Evolutionary conservation across 2,797 vertebrate genomes (phyloP).

Genomic region (Choloepus didactylus): DNA sequence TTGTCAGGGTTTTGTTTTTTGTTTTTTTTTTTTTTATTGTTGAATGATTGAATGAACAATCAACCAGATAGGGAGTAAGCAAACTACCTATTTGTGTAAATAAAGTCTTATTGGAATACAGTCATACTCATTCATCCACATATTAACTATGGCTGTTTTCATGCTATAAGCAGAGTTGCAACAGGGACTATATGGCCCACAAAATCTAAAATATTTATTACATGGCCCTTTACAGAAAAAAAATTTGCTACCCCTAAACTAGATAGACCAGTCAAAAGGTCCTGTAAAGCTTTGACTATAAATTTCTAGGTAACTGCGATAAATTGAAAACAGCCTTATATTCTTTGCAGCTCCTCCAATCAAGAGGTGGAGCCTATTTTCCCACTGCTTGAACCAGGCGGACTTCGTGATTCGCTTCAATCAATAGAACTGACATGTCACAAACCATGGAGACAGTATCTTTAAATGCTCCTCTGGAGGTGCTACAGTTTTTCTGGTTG

Average conservation of each 20-base stretch:
- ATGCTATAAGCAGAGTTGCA: not conserved
- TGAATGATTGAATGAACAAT: not conserved
- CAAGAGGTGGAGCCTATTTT: too few relatives aligned
- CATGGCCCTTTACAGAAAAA: not conserved
- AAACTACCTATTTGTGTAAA: not conserved
- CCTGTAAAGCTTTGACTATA: not conserved
- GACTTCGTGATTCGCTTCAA: not conserved
- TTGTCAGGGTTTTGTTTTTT: not conserved
- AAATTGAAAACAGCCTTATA: not conserved
- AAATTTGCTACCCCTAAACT: not conserved
- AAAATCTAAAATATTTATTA: not conserved
- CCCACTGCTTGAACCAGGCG: not conserved
- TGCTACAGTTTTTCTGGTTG: not conserved
- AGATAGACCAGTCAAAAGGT: not conserved
- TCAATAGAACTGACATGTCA: not conserved
- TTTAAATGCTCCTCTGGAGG: slow-evolving; percentile 3
- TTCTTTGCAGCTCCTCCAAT: too few relatives aligned
- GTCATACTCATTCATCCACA: not conserved
- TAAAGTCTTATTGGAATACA: not conserved
- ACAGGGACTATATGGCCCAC: not conserved
- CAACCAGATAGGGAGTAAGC: too few relatives aligned
- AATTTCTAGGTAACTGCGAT: not conserved
- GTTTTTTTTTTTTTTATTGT: not conserved
- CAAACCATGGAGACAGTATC: slow-evolving; percentile 34
- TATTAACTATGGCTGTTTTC: not conserved